phyloP scores from a whole-genome alignment of 1,140 invertebrate species.

The Paralvinella palmiformis region DNA sequence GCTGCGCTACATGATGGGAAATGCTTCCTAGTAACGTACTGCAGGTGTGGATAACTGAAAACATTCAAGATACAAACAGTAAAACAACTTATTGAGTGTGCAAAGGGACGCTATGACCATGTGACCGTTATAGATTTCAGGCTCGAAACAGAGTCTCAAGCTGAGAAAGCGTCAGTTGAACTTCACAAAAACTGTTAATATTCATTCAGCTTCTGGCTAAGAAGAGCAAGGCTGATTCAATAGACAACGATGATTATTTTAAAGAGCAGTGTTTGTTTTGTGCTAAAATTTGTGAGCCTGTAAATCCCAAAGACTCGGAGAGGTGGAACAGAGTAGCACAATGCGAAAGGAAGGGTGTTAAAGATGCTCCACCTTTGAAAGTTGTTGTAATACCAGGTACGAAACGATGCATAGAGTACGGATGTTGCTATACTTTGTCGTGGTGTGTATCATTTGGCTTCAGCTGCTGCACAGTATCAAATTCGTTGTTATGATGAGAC shows the following conservation, averaged over 20 bases:
- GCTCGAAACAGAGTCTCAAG: background rate
- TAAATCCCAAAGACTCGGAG: background rate
- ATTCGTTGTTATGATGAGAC: too few relatives aligned
- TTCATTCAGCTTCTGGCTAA: background rate
- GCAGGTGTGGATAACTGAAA: background rate
- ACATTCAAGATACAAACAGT: background rate
- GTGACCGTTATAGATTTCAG: background rate
- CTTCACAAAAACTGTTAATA: constrained; percentile 1
- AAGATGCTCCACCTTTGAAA: constrained; percentile 4
- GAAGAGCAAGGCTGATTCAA: background rate
- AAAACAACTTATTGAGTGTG: background rate
- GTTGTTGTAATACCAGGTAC: background rate
- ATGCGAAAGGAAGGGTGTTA: background rate
- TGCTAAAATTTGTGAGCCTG: background rate
- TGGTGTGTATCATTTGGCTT: background rate
- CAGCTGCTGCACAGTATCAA: background rate
- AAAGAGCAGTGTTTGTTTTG: background rate
- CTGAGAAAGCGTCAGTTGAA: constrained; percentile 2
- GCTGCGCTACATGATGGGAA: too few relatives aligned
- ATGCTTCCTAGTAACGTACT: too few relatives aligned
- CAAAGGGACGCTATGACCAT: background rate
- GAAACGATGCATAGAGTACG: background rate
- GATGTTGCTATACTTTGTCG: too few relatives aligned
- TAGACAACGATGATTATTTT: background rate
- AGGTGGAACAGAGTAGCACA: constrained; percentile 1